These are phyloP conservation scores for Sturmia bella DNA, from an alignment of 2,888 invertebrate genomes.

Conservation along the genomic window DNA sequence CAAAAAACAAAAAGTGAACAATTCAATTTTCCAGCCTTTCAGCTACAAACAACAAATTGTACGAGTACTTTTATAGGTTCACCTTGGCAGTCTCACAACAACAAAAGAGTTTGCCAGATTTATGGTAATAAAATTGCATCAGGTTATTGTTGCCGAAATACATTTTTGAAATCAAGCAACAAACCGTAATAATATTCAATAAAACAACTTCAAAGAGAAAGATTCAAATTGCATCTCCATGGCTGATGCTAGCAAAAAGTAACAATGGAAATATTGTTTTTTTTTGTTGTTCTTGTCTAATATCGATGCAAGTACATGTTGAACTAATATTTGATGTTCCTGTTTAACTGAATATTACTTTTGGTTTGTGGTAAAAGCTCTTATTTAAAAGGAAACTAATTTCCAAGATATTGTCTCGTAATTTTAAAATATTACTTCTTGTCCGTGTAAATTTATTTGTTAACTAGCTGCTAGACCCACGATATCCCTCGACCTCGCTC, in stretches of 20 bases:
- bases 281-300: no score
- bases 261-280: slow-evolving; percentile 16
- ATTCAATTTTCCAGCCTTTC: slow-evolving; percentile 60
- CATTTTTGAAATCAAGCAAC: slow-evolving; percentile 39
- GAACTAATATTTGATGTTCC: no score
- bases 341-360: no score
- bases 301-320: no score
- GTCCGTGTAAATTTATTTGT: no score
- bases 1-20: slow-evolving; percentile 48
- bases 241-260: slow-evolving; percentile 72
- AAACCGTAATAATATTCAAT: slow-evolving; percentile 49
- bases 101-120: slow-evolving; percentile 55
- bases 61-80: slow-evolving; percentile 57
- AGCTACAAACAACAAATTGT: slow-evolving; percentile 54
- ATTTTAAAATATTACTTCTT: no score
- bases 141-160: slow-evolving; percentile 47
- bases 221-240: slow-evolving; percentile 61
- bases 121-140: slow-evolving; percentile 62
- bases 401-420: no score
- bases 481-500: no score
- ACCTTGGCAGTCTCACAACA: slow-evolving; percentile 57
- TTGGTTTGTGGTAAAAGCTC: no score
- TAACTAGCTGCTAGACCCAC: no score
- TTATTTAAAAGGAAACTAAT: no score
- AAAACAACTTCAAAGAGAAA: slow-evolving; percentile 41